Conservation (phyloP, 2,797 vertebrate species). For the Clangula hyemalis region DNA sequence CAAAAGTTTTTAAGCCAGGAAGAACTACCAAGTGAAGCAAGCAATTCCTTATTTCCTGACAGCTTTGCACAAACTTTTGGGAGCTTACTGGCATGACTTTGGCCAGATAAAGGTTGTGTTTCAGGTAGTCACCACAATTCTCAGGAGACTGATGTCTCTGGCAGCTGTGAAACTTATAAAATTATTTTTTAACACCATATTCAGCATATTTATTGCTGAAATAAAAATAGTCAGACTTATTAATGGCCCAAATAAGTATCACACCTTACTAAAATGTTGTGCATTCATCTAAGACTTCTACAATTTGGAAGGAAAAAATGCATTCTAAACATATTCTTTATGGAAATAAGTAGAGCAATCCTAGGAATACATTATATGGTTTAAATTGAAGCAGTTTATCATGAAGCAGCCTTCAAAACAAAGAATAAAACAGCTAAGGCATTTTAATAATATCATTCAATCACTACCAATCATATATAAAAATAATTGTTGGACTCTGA, state of each 20-base stretch:
- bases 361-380: background rate
- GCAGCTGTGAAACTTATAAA: background rate
- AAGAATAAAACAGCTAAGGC: background rate
- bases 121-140: background rate
- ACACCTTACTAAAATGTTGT: background rate
- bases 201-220: background rate
- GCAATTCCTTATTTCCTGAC: background rate
- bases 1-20: background rate
- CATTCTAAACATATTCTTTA: background rate
- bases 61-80: background rate
- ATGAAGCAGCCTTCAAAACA: background rate
- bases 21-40: background rate
- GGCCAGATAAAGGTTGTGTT: background rate
- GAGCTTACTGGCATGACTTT: background rate
- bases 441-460: background rate
- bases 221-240: background rate
- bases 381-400: slow-evolving; percentile 9
- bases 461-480: background rate
- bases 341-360: background rate
- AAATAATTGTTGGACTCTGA: background rate
- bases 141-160: background rate
- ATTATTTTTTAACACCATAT: background rate
- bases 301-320: background rate
- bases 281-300: background rate
- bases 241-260: background rate